Percentiles rank a stretch among this genome's conserved stretches.
Conservation (phyloP, 2,888 invertebrate genomes). For the Hirtodrosophila duncani region DNA sequence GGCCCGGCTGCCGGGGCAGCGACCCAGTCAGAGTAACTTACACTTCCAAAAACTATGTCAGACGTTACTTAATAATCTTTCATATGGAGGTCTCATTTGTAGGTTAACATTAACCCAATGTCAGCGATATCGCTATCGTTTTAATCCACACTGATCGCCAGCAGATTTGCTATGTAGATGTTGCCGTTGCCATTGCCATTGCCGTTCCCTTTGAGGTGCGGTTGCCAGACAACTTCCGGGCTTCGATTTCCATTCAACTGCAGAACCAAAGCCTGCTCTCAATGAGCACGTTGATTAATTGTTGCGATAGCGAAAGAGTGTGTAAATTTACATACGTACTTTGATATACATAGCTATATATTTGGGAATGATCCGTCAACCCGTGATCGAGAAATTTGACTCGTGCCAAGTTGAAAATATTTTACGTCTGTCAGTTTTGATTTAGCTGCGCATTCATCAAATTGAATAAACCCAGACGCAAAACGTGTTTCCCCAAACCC, state of each 20-base stretch:
- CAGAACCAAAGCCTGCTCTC: constrained; percentile 23
- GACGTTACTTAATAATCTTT: constrained; percentile 60
- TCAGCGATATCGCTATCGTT: constrained; percentile 39
- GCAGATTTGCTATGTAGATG: constrained; percentile 5
- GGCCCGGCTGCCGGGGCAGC: neutral
- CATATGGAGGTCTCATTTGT: constrained; percentile 55
- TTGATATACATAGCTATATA: constrained; percentile 20
- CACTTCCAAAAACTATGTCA: constrained; percentile 71
- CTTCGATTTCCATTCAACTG: constrained; percentile 42
- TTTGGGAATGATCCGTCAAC: constrained; percentile 12
- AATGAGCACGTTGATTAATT: constrained; percentile 67
- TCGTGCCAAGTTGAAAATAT: constrained; percentile 62
- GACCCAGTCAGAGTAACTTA: constrained; percentile 8
- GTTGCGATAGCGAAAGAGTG: constrained; percentile 39
- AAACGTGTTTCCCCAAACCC: constrained; percentile 8
- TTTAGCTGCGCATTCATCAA: constrained; percentile 62
- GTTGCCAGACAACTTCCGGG: constrained; percentile 71
- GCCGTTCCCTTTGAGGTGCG: constrained; percentile 65
- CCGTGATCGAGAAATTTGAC: constrained; percentile 65
- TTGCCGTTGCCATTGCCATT: neutral
- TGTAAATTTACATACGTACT: constrained; percentile 45
- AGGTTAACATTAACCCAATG: constrained; percentile 33
- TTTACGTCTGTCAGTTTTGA: constrained; percentile 70
- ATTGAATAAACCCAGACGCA: neutral
- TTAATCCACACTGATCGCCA: constrained; percentile 40